Conservation (phyloP, 1,140 invertebrate genomes). For the Aphidius ervi region DNA sequence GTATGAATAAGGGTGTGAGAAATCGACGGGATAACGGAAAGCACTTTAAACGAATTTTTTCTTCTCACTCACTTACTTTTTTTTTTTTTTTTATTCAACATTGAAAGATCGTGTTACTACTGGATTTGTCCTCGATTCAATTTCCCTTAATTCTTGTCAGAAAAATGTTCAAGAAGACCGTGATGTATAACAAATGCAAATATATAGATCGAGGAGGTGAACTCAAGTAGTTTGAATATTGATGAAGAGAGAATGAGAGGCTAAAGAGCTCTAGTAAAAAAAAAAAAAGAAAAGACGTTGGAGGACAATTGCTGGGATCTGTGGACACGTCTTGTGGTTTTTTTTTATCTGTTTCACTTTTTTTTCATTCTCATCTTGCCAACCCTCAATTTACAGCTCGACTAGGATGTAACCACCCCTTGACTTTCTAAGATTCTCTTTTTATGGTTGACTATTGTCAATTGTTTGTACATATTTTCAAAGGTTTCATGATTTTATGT, state of each 20-base stretch:
- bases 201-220: conserved; percentile 2
- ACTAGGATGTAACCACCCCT: too few relatives aligned
- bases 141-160: conserved; percentile 14
- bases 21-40: conserved; percentile 15
- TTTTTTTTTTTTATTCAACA: conserved; percentile 24
- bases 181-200: conserved; percentile 13
- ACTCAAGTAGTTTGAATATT: conserved; percentile 3
- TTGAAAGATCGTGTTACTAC: conserved; percentile 24
- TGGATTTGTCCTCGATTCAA: conserved; percentile 22
- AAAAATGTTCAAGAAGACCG: neutral
- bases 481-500: too few relatives aligned
- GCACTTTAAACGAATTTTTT: conserved; percentile 29
- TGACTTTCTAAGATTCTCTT: too few relatives aligned
- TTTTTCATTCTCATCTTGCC: too few relatives aligned
- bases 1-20: conserved; percentile 16
- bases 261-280: conserved; percentile 2
- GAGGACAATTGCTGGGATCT: too few relatives aligned
- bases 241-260: conserved; percentile 1
- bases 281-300: neutral
- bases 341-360: too few relatives aligned
- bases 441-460: too few relatives aligned
- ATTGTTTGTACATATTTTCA: too few relatives aligned
- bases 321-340: too few relatives aligned
- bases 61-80: conserved; percentile 28
- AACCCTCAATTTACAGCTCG: too few relatives aligned